Percentiles rank a stretch among this genome's conserved stretches.
Conservation (phyloP, 2,113 vertebrate species). For the Eubucco bourcierii region DNA sequence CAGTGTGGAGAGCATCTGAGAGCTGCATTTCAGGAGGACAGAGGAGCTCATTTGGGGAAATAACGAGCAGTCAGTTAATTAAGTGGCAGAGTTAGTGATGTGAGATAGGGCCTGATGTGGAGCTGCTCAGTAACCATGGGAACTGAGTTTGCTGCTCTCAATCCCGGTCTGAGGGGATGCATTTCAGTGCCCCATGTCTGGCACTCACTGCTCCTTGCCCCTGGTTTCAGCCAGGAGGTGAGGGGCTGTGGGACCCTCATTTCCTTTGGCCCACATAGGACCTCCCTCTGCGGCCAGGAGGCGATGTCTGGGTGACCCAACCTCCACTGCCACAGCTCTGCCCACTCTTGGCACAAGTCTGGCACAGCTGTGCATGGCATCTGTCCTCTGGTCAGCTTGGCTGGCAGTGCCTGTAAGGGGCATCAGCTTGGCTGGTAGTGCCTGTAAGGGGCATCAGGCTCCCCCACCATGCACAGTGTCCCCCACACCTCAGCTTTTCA, state of each 20-base stretch:
- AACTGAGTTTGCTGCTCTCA: constrained; percentile 16
- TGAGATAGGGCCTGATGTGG: constrained; percentile 42
- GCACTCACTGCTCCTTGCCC: background rate
- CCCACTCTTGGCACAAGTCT: background rate
- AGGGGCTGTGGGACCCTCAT: background rate
- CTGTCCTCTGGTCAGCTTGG: background rate
- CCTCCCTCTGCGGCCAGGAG: background rate
- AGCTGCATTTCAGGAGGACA: background rate
- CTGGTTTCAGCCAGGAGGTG: background rate
- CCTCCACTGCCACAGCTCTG: background rate
- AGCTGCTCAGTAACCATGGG: background rate
- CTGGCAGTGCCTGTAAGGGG: background rate
- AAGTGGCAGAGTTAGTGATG: constrained; percentile 63
- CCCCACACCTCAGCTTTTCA: background rate
- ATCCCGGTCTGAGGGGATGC: constrained; percentile 27
- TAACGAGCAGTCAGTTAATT: constrained; percentile 65
- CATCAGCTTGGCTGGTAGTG: background rate
- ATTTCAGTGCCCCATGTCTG: background rate
- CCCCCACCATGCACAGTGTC: accelerated
- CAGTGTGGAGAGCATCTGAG: background rate
- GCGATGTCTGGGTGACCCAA: background rate
- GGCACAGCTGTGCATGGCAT: background rate
- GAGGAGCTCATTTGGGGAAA: constrained; percentile 49
- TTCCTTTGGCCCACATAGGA: background rate
- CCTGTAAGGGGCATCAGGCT: background rate